A percentile compares a stretch with the other conserved stretches of the same genome.
Conservation (phyloP, 1,140 invertebrate genomes). For the Coptotermes formosanus region DNA sequence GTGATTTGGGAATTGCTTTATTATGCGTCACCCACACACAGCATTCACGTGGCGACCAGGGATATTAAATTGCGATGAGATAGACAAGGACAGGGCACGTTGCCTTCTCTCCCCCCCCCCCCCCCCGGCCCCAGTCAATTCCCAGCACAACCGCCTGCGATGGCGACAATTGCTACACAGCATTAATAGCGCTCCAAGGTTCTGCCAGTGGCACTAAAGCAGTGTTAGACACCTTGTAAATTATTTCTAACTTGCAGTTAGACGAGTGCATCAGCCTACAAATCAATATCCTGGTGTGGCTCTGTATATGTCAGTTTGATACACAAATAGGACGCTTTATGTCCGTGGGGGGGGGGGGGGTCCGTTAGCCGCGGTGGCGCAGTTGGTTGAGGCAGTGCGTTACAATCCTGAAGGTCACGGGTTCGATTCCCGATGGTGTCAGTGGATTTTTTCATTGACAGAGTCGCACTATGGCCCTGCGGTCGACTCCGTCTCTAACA, state of each 20-base stretch:
- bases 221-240: slow-evolving; percentile 12
- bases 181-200: neutral
- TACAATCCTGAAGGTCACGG: no score
- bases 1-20: slow-evolving; percentile 1
- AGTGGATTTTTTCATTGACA: no score
- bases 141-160: neutral
- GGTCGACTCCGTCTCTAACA: no score
- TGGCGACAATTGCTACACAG: neutral
- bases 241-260: neutral
- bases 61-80: neutral
- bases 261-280: neutral
- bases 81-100: neutral
- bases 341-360: no score
- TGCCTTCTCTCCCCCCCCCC: neutral
- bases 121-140: neutral
- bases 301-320: no score
- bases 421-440: no score
- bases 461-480: no score
- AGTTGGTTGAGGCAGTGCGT: no score
- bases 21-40: neutral
- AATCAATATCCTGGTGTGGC: neutral
- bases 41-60: no score
- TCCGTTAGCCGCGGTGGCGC: no score
- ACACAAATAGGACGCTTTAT: no score
- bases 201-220: neutral